Conservation (phyloP, 2,888 invertebrate species). For the Aquatica leii region DNA sequence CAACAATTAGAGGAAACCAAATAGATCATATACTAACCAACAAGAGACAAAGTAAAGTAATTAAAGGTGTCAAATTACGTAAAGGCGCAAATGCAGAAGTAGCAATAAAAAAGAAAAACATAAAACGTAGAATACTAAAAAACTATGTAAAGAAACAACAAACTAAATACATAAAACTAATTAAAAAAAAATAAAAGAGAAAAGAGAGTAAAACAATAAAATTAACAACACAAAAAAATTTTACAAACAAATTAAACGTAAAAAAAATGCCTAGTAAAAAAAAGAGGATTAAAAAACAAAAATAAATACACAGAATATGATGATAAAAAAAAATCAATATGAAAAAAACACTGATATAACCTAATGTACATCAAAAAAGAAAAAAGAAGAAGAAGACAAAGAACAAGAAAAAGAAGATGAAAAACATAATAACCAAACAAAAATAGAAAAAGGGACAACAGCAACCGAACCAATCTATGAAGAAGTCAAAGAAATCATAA, state of each 20-base stretch:
- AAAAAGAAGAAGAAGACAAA: not conserved
- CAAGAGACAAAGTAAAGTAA: not conserved
- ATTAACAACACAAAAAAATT: not conserved
- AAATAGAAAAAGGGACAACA: not conserved
- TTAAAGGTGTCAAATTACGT: not conserved
- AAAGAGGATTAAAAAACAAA: not conserved
- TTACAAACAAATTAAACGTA: not conserved
- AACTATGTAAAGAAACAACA: too few species aligned
- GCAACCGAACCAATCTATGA: not conserved
- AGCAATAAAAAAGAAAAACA: not conserved
- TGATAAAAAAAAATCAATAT: not conserved
- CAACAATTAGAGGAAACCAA: conserved; percentile 1
- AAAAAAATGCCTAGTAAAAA: not conserved
- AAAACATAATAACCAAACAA: not conserved
- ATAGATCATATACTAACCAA: not conserved
- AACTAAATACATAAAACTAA: not conserved
- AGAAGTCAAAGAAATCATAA: too few species aligned
- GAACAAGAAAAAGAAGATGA: not conserved
- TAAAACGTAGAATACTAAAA: not conserved
- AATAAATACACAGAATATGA: not conserved
- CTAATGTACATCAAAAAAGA: too few species aligned
- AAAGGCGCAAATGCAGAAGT: not conserved
- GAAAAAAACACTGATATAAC: not conserved
- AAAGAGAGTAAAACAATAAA: not conserved
- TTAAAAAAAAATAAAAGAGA: not conserved